Base-by-base conservation (phyloP, 1,140 invertebrate species). In the Anastrepha ludens region DNA sequence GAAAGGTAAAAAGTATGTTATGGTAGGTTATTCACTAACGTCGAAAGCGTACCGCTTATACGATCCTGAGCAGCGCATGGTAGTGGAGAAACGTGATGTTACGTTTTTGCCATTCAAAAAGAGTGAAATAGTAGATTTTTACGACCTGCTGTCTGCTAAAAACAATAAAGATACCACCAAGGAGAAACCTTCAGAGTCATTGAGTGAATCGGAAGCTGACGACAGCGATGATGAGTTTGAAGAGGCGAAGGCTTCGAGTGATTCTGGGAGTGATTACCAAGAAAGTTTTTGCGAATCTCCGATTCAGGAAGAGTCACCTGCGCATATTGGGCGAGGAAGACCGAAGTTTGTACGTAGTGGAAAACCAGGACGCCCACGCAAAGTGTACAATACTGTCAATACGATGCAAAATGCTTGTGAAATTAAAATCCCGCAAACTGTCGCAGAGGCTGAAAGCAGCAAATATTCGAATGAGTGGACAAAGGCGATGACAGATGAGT, bases 391-490 rank as follows among this genome's bases (percentile, higher is more conserved):
- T 85, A n/a, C 29, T n/a, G 20, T 88, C 9, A 85, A 87, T 87
- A 20, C 39, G 8, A 50, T 89, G 50, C 29, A 47, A 50, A 50
- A 62, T 64, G 65, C 81, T 4, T 74, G n/a, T 7, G 78, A 88
- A 20, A 87, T 65, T 74, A 62, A 86, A 59, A 87, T 74, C 13
- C 87, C 86, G 13, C 6, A 85, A 78, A 89, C 59, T 62, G 20
- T 88, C 29, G 85, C 64, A 13, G 78, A 78, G n/a, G 86, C 87
- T 8, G 55, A 87, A 86, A 74, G 70, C 50, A 47, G 87, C 41
- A 20, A 64, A 70, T 59, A 86, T 70, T 50, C 85, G 17, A 64
- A 89, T 0, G 62, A 90, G 41, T 93, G 91, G 91, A 88, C 87
- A 60, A 29, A 87, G 67, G 90, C 90, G 15, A 88, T 88, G 39